Evolutionary conservation across 2,888 invertebrate species (phyloP).

Genomic region (Baccha elongata): DNA sequence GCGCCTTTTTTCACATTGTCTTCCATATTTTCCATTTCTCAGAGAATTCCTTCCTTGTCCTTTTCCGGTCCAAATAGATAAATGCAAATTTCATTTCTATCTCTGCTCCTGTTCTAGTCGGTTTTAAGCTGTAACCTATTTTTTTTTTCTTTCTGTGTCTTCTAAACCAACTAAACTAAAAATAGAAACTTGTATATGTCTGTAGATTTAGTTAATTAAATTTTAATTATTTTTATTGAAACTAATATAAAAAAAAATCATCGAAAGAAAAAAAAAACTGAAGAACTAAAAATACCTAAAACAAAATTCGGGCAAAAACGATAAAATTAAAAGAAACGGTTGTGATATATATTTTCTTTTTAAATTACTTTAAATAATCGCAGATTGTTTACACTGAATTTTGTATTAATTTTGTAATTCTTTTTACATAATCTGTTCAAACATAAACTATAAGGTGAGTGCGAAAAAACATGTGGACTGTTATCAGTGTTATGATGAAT

Average conservation of each 20-base stretch:
- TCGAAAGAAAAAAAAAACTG: background rate
- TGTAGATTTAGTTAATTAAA: constrained; percentile 49
- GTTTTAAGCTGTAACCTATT: constrained; percentile 35
- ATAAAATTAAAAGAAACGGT: background rate
- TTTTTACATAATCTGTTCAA: background rate
- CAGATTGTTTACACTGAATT: constrained; percentile 19
- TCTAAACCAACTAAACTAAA: background rate
- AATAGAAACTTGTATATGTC: constrained; percentile 55
- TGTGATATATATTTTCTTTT: background rate
- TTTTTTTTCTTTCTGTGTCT: constrained; percentile 49
- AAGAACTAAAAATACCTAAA: background rate
- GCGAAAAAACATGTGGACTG: constrained; percentile 12
- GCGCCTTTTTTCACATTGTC: constrained; percentile 37
- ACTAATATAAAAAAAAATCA: constrained; percentile 2
- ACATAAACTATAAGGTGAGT: constrained; percentile 17
- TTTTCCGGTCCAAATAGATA: constrained; percentile 42
- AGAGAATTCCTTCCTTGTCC: constrained; percentile 32
- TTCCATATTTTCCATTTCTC: constrained; percentile 58
- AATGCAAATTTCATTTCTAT: constrained; percentile 26
- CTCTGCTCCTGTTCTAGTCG: constrained; percentile 62
- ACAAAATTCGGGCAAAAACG: background rate
- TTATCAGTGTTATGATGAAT: constrained; percentile 2
- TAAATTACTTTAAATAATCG: background rate
- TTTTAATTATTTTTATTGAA: constrained; percentile 41
- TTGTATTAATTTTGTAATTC: background rate